Evolutionary conservation across 2,888 invertebrate species (phyloP).

Genomic region (Cephus sareptanus): DNA sequence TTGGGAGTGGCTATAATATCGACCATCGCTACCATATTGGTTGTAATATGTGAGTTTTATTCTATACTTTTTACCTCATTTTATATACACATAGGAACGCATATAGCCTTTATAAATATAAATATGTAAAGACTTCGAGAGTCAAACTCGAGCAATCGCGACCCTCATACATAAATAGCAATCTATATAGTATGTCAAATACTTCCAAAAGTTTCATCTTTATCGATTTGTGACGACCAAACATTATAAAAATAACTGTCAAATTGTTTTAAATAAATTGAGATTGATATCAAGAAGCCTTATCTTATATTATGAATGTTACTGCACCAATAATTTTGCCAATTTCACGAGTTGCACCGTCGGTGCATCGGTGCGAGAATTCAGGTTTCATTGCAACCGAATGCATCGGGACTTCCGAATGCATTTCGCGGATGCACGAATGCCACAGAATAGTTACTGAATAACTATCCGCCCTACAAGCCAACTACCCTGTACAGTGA

Average conservation of each 20-base stretch:
- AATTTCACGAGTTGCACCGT: neutral
- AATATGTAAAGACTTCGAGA: no score
- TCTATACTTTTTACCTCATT: neutral
- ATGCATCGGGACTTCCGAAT: neutral
- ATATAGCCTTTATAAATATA: neutral
- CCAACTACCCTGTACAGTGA: neutral
- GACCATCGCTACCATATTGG: slow-evolving; percentile 70
- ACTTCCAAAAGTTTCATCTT: no score
- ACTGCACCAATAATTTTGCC: neutral
- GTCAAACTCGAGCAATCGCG: no score
- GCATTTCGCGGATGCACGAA: neutral
- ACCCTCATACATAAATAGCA: no score
- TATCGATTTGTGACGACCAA: no score
- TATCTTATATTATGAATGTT: neutral
- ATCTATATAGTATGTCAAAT: no score
- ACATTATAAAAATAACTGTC: no score
- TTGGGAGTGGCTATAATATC: slow-evolving; percentile 63
- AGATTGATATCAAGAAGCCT: neutral
- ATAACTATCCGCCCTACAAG: neutral
- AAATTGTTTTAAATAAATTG: neutral
- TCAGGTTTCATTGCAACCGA: neutral
- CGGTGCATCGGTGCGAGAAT: neutral
- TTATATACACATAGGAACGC: neutral
- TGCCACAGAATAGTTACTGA: neutral
- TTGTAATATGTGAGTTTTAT: slow-evolving; percentile 66